Evolutionary conservation across 2,797 vertebrate species (phyloP).

Genomic region (Spondyliosoma cantharus): DNA sequence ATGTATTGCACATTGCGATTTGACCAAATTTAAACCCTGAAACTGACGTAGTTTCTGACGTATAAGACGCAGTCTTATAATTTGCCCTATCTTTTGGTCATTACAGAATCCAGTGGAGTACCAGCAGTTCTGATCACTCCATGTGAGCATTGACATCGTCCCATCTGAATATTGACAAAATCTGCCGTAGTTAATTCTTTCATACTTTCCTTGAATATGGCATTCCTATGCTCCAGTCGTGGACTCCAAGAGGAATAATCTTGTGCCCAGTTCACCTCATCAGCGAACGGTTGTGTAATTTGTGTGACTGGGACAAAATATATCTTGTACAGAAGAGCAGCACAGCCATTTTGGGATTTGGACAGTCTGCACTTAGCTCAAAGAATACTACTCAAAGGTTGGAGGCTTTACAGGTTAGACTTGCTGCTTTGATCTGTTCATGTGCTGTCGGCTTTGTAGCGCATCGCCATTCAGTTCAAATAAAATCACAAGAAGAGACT

Average conservation of each 20-base stretch:
- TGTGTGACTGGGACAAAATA: too few species aligned
- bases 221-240: not conserved
- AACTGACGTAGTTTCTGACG: too few species aligned
- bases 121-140: constrained; percentile 16
- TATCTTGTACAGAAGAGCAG: not conserved
- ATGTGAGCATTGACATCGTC: constrained; percentile 2
- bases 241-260: constrained; percentile 18
- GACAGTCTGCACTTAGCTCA: constrained; percentile 9
- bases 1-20: not conserved
- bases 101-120: constrained; percentile 14
- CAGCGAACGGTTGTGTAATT: not conserved
- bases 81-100: too few species aligned
- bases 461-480: constrained; percentile 17
- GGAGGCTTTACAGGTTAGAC: not conserved
- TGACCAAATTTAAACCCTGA: not conserved
- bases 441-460: constrained; percentile 2
- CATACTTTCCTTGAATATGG: constrained; percentile 15
- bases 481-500: not conserved
- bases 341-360: not conserved
- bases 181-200: not conserved
- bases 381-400: constrained; percentile 4
- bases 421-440: constrained; percentile 14
- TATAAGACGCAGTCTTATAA: too few species aligned
- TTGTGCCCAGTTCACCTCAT: not conserved
- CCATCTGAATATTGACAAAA: not conserved